A percentile compares a stretch with the other conserved stretches of the same genome.
These are phyloP conservation scores for Hormiphora californensis DNA, from an alignment of 37 sponge, comb jelly and placozoan species.

Conservation along the genomic window DNA sequence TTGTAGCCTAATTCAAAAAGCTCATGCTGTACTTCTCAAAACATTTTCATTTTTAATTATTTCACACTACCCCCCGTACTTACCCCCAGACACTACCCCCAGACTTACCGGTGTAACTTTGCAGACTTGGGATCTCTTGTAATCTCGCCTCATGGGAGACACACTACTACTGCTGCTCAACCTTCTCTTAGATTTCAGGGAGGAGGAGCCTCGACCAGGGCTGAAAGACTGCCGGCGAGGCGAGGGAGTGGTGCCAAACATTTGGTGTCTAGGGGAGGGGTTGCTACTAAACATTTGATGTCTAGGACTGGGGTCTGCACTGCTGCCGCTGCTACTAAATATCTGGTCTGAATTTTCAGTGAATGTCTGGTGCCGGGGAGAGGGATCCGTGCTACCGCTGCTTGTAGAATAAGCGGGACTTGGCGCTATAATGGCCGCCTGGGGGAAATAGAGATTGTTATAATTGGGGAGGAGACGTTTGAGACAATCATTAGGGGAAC, in stretches of 20 bases:
- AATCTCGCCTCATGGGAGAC: background rate
- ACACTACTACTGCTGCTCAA: background rate
- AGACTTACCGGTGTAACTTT: constrained; percentile 19
- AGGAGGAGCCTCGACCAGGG: background rate
- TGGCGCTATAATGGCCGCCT: background rate
- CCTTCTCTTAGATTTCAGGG: background rate
- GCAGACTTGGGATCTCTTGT: constrained; percentile 26
- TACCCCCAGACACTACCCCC: background rate
- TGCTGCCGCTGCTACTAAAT: no score
- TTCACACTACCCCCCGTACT: background rate
- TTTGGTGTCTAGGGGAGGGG: background rate
- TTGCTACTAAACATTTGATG: background rate
- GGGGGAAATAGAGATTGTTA: no score
- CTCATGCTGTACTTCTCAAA: background rate
- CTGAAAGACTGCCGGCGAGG: background rate
- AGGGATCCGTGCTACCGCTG: background rate
- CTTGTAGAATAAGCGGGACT: constrained; percentile 25
- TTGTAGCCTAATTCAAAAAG: background rate
- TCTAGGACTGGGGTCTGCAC: constrained; percentile 4
- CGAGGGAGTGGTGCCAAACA: background rate
- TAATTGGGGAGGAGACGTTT: background rate
- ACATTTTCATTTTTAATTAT: background rate
- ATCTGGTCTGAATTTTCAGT: no score
- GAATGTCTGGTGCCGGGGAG: no score
- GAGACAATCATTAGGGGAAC: background rate